phyloP scores from a whole-genome alignment of 2,888 invertebrate genomes.

The Saturnia pavonia region DNA sequence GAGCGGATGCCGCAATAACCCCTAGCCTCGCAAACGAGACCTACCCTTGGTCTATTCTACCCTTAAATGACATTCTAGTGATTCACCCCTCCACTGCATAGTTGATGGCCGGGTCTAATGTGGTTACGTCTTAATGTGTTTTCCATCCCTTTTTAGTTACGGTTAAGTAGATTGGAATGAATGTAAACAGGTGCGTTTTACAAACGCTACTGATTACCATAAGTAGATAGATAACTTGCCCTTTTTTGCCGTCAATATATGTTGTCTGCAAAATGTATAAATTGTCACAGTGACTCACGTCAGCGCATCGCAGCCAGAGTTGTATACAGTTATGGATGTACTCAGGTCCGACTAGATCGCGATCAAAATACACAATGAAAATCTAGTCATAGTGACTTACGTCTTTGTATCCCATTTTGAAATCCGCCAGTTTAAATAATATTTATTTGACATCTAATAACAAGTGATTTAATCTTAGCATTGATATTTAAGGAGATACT shows the following conservation, averaged over 20 bases:
- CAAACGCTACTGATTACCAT: neutral
- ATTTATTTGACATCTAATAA: no score
- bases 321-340: no score
- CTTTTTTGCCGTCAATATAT: neutral
- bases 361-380: no score
- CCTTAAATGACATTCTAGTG: constrained; percentile 39
- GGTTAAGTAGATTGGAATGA: constrained; percentile 18
- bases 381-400: neutral
- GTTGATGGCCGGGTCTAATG: constrained; percentile 32
- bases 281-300: neutral
- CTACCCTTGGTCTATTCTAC: constrained; percentile 28
- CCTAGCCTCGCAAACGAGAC: constrained; percentile 22
- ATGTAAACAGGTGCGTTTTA: constrained; percentile 5
- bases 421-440: no score
- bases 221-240: neutral
- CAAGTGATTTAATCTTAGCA: no score
- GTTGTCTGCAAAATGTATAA: no score
- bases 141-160: constrained; percentile 29
- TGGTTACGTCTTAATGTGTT: constrained; percentile 40
- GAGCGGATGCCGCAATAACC: constrained; percentile 27
- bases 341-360: no score
- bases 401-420: no score
- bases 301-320: neutral
- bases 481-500: no score
- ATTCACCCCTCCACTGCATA: constrained; percentile 37